These are phyloP conservation scores for Drosophila pandora DNA, from an alignment of 1,140 invertebrate genomes.

Conservation along the genomic window DNA sequence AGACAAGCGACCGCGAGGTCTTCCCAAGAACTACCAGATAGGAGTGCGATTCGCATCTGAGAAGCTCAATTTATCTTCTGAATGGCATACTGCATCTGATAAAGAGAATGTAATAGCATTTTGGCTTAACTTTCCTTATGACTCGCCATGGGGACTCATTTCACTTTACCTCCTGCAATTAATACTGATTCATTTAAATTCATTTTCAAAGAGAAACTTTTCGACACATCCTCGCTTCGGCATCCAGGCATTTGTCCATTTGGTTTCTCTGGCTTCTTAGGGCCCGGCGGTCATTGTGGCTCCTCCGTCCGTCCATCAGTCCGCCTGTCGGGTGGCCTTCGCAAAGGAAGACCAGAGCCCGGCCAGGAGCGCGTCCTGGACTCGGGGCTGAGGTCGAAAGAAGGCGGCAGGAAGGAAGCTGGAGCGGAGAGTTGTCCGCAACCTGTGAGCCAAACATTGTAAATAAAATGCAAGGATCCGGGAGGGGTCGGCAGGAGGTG, in stretches of 20 bases:
- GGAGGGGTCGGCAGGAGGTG: background rate
- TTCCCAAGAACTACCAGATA: background rate
- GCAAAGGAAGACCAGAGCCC: constrained; percentile 18
- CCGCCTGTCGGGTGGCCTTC: constrained; percentile 20
- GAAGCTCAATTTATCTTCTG: background rate
- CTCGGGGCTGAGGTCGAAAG: constrained; percentile 4
- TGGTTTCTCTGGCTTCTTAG: constrained; percentile 58
- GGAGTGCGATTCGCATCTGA: background rate
- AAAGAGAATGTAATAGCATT: too few species aligned
- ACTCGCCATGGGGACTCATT: too few species aligned
- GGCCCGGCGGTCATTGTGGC: constrained; percentile 53
- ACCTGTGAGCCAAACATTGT: constrained; percentile 72
- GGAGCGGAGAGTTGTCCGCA: constrained; percentile 46
- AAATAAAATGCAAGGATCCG: constrained; percentile 67
- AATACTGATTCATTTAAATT: background rate
- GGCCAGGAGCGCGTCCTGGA: constrained; percentile 12
- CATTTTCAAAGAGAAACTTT: background rate
- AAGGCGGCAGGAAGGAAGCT: constrained; percentile 16
- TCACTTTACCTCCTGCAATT: background rate
- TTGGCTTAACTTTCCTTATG: too few species aligned
- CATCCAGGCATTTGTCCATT: constrained; percentile 49
- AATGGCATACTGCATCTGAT: too few species aligned
- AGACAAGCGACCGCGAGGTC: constrained; percentile 36
- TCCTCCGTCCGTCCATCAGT: constrained; percentile 8
- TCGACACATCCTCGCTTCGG: constrained; percentile 8